Percentiles rank a stretch among this genome's conserved stretches.
Conservation (phyloP, 2,888 invertebrate genomes). For the Tubulanus polymorphus region DNA sequence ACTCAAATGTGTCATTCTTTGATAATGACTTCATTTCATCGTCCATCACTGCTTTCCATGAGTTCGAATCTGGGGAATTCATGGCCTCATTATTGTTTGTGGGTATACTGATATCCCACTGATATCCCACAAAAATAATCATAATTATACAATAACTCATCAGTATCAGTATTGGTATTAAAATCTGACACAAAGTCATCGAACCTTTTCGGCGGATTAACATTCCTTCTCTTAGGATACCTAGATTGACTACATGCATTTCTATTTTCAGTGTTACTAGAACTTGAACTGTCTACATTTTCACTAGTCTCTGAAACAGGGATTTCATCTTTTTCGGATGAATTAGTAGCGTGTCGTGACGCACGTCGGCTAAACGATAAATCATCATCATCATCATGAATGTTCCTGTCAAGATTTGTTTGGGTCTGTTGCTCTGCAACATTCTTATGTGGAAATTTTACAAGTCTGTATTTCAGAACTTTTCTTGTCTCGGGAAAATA, state of each 20-base stretch:
- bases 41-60: constrained; percentile 15
- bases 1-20: constrained; percentile 20
- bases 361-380: not conserved
- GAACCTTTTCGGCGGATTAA: constrained; percentile 8
- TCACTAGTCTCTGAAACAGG: not conserved
- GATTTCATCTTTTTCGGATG: not conserved
- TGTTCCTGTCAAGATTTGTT: not conserved
- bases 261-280: not conserved
- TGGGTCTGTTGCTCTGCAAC: not conserved
- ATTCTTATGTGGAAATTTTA: not conserved
- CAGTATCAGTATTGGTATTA: too few relatives aligned
- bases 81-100: constrained; percentile 16
- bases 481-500: constrained; percentile 10
- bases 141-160: constrained; percentile 3
- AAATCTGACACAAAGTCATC: constrained; percentile 12
- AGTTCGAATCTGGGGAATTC: constrained; percentile 7
- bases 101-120: constrained; percentile 9
- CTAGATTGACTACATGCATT: not conserved
- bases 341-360: not conserved
- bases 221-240: not conserved
- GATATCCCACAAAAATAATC: constrained; percentile 17
- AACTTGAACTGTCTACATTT: not conserved
- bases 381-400: not conserved
- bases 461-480: constrained; percentile 4
- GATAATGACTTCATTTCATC: constrained; percentile 18